These are phyloP conservation scores for Clarias platycephalus DNA, from an alignment of 2,797 vertebrate genomes.

Conservation along the genomic window DNA sequence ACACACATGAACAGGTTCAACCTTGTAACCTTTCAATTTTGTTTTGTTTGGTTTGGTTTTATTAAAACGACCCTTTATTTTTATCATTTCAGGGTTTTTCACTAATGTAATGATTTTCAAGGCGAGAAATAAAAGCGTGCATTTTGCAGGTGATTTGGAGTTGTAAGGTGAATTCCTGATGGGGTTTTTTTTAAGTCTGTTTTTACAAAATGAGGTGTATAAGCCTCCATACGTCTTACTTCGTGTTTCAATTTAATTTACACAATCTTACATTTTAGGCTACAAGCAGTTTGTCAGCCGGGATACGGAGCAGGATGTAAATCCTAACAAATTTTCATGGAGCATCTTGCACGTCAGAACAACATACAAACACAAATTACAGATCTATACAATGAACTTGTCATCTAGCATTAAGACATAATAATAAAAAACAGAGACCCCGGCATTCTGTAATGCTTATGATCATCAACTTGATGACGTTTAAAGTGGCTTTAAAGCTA, in stretches of 20 bases:
- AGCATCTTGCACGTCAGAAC: no score
- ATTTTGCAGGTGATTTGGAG: background rate
- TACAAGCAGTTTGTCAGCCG: background rate
- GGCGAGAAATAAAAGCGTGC: background rate
- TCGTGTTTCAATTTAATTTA: background rate
- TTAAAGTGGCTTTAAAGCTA: no score
- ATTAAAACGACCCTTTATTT: no score
- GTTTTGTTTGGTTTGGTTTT: background rate
- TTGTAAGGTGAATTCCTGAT: background rate
- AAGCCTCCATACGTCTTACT: background rate
- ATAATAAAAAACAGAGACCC: no score
- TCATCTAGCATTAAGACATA: no score
- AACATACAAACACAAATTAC: no score
- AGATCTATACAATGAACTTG: no score
- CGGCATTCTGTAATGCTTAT: no score
- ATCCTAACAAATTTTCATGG: no score
- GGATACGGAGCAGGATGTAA: no score
- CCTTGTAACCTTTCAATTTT: background rate
- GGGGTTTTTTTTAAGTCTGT: background rate
- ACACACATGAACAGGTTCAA: slow-evolving; percentile 96
- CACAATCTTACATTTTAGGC: background rate
- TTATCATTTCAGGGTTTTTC: background rate
- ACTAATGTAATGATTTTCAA: background rate
- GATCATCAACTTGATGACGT: no score
- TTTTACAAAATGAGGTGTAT: background rate